Evolutionary conservation across 1,140 invertebrate genomes (phyloP).

Genomic region (Drusus annulatus): DNA sequence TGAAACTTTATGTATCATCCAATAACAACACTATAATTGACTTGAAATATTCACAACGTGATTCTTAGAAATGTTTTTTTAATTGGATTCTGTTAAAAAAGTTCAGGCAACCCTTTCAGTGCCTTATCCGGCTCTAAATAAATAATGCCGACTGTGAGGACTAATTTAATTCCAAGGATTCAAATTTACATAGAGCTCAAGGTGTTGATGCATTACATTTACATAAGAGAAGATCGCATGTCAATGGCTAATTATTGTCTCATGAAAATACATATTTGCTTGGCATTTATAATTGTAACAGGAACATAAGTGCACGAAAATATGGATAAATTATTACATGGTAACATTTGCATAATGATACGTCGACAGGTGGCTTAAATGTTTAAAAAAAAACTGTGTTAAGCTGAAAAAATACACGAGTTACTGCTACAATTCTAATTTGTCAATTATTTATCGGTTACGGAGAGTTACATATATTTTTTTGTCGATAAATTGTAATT

Average conservation of each 20-base stretch:
- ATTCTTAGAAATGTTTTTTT: neutral
- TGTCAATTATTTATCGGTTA: too few relatives aligned
- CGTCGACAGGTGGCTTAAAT: too few relatives aligned
- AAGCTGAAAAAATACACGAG: too few relatives aligned
- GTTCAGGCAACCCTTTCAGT: neutral
- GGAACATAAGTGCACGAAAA: too few relatives aligned
- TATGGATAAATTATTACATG: too few relatives aligned
- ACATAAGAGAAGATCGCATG: neutral
- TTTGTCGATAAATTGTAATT: too few relatives aligned
- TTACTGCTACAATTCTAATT: too few relatives aligned
- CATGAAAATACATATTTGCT: too few relatives aligned
- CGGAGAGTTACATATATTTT: too few relatives aligned
- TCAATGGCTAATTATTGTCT: neutral
- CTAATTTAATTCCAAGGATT: neutral
- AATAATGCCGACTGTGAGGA: neutral
- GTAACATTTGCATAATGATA: too few relatives aligned
- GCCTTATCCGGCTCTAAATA: neutral
- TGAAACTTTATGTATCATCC: neutral
- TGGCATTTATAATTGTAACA: too few relatives aligned
- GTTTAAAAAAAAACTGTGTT: too few relatives aligned
- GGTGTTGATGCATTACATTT: neutral
- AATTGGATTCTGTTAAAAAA: constrained; percentile 15
- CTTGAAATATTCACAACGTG: neutral
- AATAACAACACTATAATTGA: neutral
- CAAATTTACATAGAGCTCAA: neutral